A percentile compares a stretch with the other conserved stretches of the same genome.
Conservation (phyloP, 2,113 vertebrate species). For the Gracilinanus agilis region DNA sequence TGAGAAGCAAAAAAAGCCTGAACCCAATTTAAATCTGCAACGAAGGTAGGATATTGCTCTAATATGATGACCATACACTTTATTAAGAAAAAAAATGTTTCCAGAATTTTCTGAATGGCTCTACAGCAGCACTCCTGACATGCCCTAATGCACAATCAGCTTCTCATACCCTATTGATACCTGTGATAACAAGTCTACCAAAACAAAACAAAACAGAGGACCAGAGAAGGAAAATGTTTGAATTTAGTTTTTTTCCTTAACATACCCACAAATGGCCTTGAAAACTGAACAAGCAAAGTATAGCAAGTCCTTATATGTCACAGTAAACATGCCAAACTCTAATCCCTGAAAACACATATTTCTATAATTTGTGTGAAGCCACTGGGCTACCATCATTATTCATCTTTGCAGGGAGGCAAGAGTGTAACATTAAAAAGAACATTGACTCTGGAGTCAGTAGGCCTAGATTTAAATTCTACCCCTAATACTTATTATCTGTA, state of each 20-base stretch:
- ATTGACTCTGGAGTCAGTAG: too few species aligned
- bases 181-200: conserved; percentile 45
- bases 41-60: conserved; percentile 51
- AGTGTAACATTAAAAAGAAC: too few species aligned
- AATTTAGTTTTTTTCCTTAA: conserved; percentile 22
- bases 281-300: not conserved
- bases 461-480: too few species aligned
- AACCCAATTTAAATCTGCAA: conserved; percentile 52
- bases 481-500: too few species aligned
- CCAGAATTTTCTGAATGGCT: conserved; percentile 62
- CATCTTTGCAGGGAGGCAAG: too few species aligned
- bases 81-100: conserved; percentile 63
- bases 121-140: conserved; percentile 38
- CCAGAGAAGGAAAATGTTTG: conserved; percentile 32
- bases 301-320: not conserved
- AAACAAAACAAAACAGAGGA: not conserved
- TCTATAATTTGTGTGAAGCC: too few species aligned
- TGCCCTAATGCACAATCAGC: conserved; percentile 39
- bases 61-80: conserved; percentile 39
- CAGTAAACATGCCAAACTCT: too few species aligned
- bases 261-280: not conserved
- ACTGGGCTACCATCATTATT: too few species aligned
- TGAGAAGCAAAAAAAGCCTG: conserved; percentile 42
- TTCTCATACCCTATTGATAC: conserved; percentile 52
- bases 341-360: too few species aligned